Base-by-base conservation (phyloP, 1,140 invertebrate species). In the Papilio dardanus region DNA sequence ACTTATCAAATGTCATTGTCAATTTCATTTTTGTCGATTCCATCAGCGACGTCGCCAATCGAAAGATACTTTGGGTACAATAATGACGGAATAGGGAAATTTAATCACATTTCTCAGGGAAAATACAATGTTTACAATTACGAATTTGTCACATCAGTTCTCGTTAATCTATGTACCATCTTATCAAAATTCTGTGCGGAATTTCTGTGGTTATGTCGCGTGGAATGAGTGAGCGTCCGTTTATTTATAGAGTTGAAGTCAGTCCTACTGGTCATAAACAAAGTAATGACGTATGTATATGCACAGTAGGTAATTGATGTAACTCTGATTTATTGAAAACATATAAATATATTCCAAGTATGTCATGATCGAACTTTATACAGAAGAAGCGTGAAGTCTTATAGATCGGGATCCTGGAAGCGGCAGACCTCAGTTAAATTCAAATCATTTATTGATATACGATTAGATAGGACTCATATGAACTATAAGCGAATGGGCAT, bases 191-290 rank as follows among this genome's bases (percentile, higher is more conserved):
- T 69, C 67, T 37, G 21, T 69, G 24, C 31, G 67, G n/a, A 37
- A 21, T 37, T n/a, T 37, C 30, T 68, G 7, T 37, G 7, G 31
- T 69, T 35, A 40, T 40, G 35, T 69, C 67, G 35, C 12, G 10
- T 24, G 33, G 31, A 69, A 69, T 40, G 67, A 37, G 19, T 37
- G 33, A 24, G 67, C 79, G 80, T 67, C 30, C 54, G 71, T 79
- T 81, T 88, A 88, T 89, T 90, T 85, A 86, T 87, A 90, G 82
- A 74, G 76, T 83, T 89, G 85, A 88, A 89, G 86, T 90, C 88
- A 91, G 81, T 83, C 81, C 82, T 82, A 75, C 75, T 75, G 77
- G 77, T 77, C 74, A 73, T 76, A 80, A 81, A 80, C 79, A 82
- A 74, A 79, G 75, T 75, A 82, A 71, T 30, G 67, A 71, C 71